Evolutionary conservation across 1,140 invertebrate species (phyloP), one percentile per base, ranked within the genome.

Genomic region (Lysiphlebus fabarum): DNA sequence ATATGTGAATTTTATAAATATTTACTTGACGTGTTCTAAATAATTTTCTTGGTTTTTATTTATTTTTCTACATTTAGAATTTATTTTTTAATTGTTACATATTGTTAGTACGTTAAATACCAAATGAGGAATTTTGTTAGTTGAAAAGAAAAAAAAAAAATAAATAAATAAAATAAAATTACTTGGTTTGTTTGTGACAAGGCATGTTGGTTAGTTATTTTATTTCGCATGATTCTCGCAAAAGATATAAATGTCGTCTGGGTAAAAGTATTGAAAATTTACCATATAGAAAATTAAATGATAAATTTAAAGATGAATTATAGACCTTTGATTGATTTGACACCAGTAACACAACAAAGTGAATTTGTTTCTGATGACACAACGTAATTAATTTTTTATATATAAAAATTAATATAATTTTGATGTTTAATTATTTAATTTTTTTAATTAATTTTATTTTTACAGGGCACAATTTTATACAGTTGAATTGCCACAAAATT

Each of bases 351-450:
- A 0, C 84, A 84, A 62, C 85, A 87, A 53, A 88, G 88, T 0
- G 88, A 91, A 69, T 95, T 90, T 73, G 85, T 93, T 8, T 80
- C 86, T 62, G 85, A 85, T 60, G 92, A 95, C 78, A 86, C 87
- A 33, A 87, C 86, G 86, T 88, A 79, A 87, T 7, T n/a, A 47
- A 26, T 2, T 26, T 26, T 26, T 26, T 26, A 26, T 26, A 26
- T 26, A 26, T 4, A 26, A 26, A 1, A 26, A 17, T 3, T 2
- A 26, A 26, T n/a, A n/a, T n/a, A 26, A 26, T 26, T 2, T 4
- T 26, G 17, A 26, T 26, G 17, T 26, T 4, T 2, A 26, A 26
- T 26, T 26, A 26, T 26, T 4, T 4, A 26, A 26, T 26, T 26
- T 26, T 26, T 26, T 26, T 26, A 26, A 26, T 26, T 26, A 26